Base-by-base conservation (phyloP, 2,113 vertebrate genomes). In the Hemicordylus capensis region DNA sequence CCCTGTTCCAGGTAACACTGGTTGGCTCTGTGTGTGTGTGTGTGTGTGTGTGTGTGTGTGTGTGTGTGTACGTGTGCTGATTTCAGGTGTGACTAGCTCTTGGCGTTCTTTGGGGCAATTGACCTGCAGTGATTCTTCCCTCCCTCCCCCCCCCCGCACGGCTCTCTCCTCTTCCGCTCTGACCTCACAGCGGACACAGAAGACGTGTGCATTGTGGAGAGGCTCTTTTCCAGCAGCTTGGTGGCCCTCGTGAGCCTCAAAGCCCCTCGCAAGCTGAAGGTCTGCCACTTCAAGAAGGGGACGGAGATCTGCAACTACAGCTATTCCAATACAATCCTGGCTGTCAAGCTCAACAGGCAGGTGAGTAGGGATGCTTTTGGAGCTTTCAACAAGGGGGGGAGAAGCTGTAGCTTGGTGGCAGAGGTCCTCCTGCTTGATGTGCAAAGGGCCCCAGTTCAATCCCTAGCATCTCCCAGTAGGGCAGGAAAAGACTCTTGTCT, bases 301-400 rank as follows among this genome's bases (percentile, higher is more conserved):
- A 99, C 99, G 0, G 99, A 99, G 95, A 99, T 99, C 93, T 99
- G 99, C 94, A 99, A 99, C 97, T 99, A 99, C 95, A 99, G 98
- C 83, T 99, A 99, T 90, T 99, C 98, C 74, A 99, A 99, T 95
- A 99, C 98, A 46, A 99, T 99, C 78, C 95, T 99, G 95, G 98
- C 99, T 7, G 99, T 99, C 82, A 99, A 98, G 84, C 97, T 99
- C 64, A 99, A 99, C 80, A 97, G 99, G 93, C 99, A 99, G 97
- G 99, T 99, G 90, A 93, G 96, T 46, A n/a, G 7, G 34, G 0
- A 26, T 11, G 48, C 90, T 24, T 79, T 42, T 39, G 8, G 7
- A 48, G 24, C 6, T 4, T n/a, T n/a, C n/a, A n/a, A n/a, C n/a
- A n/a, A n/a, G n/a, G n/a, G n/a, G n/a, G n/a, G n/a, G n/a, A n/a